Conservation (phyloP, 2,113 vertebrate genomes). For the Arothron firmamentum region DNA sequence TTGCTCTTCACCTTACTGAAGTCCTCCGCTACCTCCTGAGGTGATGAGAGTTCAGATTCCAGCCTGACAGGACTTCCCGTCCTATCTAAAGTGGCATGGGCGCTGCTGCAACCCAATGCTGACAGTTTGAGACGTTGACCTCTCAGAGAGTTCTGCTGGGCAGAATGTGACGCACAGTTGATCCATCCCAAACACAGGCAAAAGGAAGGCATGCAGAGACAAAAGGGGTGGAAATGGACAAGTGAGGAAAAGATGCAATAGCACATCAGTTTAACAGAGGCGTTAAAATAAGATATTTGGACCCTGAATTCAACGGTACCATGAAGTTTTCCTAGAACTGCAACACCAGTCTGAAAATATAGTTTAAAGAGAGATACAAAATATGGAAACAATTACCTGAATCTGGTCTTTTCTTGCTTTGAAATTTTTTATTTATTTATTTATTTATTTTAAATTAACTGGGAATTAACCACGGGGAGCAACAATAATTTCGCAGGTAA, state of each 20-base stretch:
- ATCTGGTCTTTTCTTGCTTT: background rate
- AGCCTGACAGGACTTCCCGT: constrained; percentile 13
- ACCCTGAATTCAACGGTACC: background rate
- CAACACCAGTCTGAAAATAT: no score
- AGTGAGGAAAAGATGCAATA: constrained; percentile 22
- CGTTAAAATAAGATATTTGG: background rate
- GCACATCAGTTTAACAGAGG: background rate
- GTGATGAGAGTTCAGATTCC: constrained; percentile 7
- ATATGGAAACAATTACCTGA: background rate
- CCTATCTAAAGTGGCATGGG: constrained; percentile 33
- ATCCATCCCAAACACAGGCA: constrained; percentile 37
- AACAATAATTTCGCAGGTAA: no score
- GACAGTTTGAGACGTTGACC: constrained; percentile 44
- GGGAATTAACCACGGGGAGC: no score
- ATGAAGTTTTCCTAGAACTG: background rate
- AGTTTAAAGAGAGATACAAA: background rate
- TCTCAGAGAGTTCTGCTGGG: constrained; percentile 59
- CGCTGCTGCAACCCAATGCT: constrained; percentile 27
- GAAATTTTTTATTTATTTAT: no score
- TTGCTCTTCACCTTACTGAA: constrained; percentile 18
- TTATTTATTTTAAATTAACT: background rate
- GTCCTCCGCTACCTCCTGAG: constrained; percentile 30
- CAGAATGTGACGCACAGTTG: constrained; percentile 29
- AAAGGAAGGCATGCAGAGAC: constrained; percentile 38
- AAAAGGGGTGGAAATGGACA: constrained; percentile 36